These are phyloP conservation scores for Arnoldichthys spilopterus DNA, from an alignment of 2,797 vertebrate genomes.

Conservation along the genomic window DNA sequence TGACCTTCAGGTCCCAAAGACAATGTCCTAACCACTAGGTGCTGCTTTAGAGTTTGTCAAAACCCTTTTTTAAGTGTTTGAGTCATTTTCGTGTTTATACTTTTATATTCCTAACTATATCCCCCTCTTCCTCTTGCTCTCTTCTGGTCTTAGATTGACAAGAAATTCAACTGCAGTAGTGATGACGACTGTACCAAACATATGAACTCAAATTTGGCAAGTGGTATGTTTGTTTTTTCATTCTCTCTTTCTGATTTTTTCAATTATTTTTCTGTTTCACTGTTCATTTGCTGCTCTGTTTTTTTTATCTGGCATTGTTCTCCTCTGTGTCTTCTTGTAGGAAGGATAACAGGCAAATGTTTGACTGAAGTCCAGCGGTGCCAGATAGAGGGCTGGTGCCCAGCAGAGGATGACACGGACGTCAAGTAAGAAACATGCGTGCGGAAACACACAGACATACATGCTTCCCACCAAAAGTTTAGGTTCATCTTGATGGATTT, in stretches of 20 bases:
- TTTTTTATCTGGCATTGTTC: background rate
- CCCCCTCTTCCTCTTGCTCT: background rate
- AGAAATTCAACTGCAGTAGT: background rate
- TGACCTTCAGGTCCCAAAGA: too few relatives aligned
- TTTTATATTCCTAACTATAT: background rate
- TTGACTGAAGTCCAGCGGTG: slow-evolving; percentile 70
- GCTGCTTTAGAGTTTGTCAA: too few relatives aligned
- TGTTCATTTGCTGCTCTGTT: background rate
- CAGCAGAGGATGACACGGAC: slow-evolving; percentile 78
- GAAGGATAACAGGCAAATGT: slow-evolving; percentile 84
- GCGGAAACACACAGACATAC: too few relatives aligned
- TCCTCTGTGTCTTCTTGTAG: slow-evolving; percentile 62
- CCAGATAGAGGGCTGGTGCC: slow-evolving; percentile 93
- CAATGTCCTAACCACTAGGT: too few relatives aligned
- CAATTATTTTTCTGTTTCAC: background rate
- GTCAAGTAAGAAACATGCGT: slow-evolving; percentile 73
- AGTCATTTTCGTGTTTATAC: too few relatives aligned
- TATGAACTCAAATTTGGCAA: slow-evolving; percentile 11
- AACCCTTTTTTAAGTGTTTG: too few relatives aligned
- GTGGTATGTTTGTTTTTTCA: slow-evolving; percentile 42
- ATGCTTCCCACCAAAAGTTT: slow-evolving; percentile 22
- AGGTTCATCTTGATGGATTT: too few relatives aligned
- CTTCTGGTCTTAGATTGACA: slow-evolving; percentile 1
- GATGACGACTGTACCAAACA: slow-evolving; percentile 24
- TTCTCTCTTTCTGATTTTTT: background rate